Conservation (phyloP, 35 echinoderm and acorn worm genomes). For the Anneissia japonica region DNA sequence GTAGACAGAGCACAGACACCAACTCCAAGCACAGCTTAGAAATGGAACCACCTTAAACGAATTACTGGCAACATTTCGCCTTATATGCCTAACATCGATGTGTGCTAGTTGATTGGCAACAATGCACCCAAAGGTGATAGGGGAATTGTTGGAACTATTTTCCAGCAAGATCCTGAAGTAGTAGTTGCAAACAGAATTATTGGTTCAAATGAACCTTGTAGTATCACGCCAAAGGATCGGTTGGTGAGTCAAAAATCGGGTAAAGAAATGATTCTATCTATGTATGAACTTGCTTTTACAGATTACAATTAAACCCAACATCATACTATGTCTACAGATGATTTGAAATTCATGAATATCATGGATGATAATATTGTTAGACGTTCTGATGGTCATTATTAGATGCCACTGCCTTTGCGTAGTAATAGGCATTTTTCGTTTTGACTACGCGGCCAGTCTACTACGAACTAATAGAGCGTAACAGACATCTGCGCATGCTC, state of each 20-base stretch:
- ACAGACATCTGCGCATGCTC: no score
- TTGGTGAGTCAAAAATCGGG: not conserved
- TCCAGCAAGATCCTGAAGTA: not conserved
- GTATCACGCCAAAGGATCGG: not conserved
- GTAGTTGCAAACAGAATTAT: not conserved
- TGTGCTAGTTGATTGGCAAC: slow-evolving; percentile 22
- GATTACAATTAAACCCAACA: not conserved
- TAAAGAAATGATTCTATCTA: not conserved
- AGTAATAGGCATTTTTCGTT: no score
- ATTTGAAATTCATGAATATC: slow-evolving; percentile 5
- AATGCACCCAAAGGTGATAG: slow-evolving; percentile 16
- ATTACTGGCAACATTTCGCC: not conserved
- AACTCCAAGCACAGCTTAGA: not conserved
- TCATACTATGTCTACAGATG: slow-evolving; percentile 14
- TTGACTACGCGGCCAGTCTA: no score
- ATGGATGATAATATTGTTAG: not conserved
- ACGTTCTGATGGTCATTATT: slow-evolving; percentile 34
- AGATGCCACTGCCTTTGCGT: slow-evolving; percentile 41
- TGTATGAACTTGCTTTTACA: not conserved
- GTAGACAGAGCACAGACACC: not conserved
- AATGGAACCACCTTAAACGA: not conserved
- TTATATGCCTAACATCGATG: not conserved
- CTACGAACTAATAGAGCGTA: no score
- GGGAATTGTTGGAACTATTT: slow-evolving; percentile 38
- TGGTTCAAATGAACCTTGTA: not conserved